Percentiles rank a stretch among this genome's conserved stretches.
Evolutionary conservation across 53 echinoderm and acorn worm species (phyloP).

Genomic region (Henricia sp.): DNA sequence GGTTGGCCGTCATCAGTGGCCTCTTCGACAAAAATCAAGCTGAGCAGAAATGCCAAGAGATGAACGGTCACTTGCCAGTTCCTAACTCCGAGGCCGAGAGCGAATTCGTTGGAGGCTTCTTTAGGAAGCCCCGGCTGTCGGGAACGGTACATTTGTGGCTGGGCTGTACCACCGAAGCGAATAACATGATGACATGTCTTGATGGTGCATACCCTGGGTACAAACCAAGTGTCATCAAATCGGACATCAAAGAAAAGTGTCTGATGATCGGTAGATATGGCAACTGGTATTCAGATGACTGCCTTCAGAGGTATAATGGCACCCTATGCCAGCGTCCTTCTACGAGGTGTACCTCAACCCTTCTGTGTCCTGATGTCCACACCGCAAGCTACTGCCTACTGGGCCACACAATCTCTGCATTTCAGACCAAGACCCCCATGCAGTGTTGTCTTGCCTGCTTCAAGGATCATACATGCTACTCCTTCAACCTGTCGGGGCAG

Average conservation of each 20-base stretch:
- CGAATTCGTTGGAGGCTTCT: neutral
- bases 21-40: neutral
- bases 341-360: neutral
- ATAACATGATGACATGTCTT: neutral
- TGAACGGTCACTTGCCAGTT: constrained; percentile 27
- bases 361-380: constrained; percentile 8
- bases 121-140: neutral
- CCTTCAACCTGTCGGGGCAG: constrained; percentile 47
- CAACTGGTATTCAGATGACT: neutral
- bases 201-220: neutral
- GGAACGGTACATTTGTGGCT: neutral
- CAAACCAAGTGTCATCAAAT: neutral
- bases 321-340: constrained; percentile 8
- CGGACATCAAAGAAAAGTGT: neutral
- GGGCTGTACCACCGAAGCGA: neutral
- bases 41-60: neutral
- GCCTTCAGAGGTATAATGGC: neutral
- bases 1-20: neutral
- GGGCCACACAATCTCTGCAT: neutral
- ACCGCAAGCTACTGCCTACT: constrained; percentile 36
- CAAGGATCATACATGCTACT: constrained; percentile 2
- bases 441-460: constrained; percentile 24
- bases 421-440: neutral
- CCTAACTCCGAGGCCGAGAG: constrained; percentile 39
- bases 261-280: neutral